phyloP scores from a whole-genome alignment of 2,888 invertebrate genomes.

The Drosophila sordidula region DNA sequence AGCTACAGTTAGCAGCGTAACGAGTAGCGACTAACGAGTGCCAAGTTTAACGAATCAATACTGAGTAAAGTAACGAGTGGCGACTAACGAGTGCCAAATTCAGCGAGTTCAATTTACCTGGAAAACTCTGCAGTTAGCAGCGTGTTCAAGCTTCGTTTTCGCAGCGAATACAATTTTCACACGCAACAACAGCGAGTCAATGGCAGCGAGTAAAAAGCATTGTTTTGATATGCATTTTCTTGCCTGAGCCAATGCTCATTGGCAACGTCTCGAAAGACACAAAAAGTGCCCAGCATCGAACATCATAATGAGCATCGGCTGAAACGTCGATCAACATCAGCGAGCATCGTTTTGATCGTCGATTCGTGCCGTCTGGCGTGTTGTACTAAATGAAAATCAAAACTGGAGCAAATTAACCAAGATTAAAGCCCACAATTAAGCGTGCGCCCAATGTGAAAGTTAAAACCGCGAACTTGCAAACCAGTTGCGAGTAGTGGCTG shows the following conservation, averaged over 20 bases:
- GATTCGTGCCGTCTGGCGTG: conserved; percentile 50
- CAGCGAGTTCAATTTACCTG: background rate
- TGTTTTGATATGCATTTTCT: background rate
- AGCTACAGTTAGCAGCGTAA: background rate
- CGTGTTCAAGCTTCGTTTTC: conserved; percentile 4
- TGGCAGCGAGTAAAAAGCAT: background rate
- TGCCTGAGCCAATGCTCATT: background rate
- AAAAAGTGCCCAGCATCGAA: background rate
- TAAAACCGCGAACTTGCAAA: conserved; percentile 65
- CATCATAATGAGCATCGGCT: background rate
- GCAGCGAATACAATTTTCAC: conserved; percentile 2
- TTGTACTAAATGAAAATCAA: conserved; percentile 58
- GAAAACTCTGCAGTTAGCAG: background rate
- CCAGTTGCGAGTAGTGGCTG: conserved; percentile 57
- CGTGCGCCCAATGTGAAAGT: conserved; percentile 76
- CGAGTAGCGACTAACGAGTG: background rate
- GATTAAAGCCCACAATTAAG: conserved; percentile 76
- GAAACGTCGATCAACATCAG: too few species aligned
- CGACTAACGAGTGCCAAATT: background rate
- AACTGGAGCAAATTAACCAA: conserved; percentile 78
- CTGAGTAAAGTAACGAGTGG: background rate
- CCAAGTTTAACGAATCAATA: background rate
- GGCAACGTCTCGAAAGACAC: conserved; percentile 6
- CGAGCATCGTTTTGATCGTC: conserved; percentile 46
- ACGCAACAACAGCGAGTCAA: conserved; percentile 9